phyloP scores from a whole-genome alignment of 2,113 vertebrate genomes.

The Canis aureus region DNA sequence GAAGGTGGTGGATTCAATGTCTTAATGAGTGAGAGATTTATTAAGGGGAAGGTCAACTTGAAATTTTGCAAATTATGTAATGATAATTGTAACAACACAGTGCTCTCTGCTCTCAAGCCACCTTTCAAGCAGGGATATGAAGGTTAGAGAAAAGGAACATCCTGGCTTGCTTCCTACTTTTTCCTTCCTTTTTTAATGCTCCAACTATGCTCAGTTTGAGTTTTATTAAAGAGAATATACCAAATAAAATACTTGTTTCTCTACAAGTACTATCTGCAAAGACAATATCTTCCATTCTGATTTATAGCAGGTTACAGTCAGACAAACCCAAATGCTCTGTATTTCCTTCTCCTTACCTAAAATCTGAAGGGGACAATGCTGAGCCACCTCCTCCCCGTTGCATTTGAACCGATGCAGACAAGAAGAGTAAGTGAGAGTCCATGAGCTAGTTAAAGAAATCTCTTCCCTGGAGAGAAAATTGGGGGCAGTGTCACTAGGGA shows the following conservation, averaged over 20 bases:
- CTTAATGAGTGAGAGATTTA: neutral
- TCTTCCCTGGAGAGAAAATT: neutral
- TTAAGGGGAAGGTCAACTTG: neutral
- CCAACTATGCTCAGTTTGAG: neutral
- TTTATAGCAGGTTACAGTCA: neutral
- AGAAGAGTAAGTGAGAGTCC: neutral
- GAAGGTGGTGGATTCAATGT: no score
- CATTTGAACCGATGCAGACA: neutral
- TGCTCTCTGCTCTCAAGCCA: neutral
- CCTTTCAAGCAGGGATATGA: neutral
- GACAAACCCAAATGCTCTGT: fast-evolving
- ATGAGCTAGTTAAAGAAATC: neutral
- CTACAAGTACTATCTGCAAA: neutral
- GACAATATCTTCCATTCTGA: neutral
- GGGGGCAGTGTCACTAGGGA: neutral
- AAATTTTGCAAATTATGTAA: neutral
- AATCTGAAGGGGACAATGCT: neutral
- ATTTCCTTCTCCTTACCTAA: neutral
- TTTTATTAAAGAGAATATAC: neutral
- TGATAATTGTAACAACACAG: neutral
- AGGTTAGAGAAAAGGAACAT: neutral
- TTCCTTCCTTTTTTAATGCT: neutral
- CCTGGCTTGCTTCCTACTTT: no score
- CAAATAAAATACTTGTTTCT: neutral
- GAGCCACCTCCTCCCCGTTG: neutral